Evolutionary conservation across 2,797 vertebrate genomes (phyloP).

Genomic region (Coracias cyanogaster): DNA sequence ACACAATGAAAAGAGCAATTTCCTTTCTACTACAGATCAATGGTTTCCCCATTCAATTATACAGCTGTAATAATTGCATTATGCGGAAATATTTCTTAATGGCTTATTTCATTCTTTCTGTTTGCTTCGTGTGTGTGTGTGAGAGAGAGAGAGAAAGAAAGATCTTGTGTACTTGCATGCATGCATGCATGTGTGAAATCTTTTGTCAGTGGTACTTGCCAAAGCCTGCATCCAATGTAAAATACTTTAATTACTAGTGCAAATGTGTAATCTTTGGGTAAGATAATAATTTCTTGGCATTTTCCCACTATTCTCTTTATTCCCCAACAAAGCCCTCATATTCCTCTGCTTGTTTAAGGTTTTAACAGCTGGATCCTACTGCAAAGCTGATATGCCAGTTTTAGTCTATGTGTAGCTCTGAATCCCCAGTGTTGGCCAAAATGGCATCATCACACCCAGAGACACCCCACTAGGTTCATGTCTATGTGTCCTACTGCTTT

Average conservation of each 20-base stretch:
- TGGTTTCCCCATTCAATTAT: slow-evolving; percentile 90
- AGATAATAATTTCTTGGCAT: slow-evolving; percentile 71
- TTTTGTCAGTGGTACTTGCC: slow-evolving; percentile 80
- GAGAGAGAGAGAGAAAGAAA: background rate
- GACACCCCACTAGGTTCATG: background rate
- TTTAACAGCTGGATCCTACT: slow-evolving; percentile 20
- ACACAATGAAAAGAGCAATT: slow-evolving; percentile 89
- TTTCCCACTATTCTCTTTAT: slow-evolving; percentile 67
- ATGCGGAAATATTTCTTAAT: slow-evolving; percentile 88
- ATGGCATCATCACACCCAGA: fast-evolving
- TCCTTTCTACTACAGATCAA: slow-evolving; percentile 89
- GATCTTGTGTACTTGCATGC: slow-evolving; percentile 2
- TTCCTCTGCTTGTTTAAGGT: slow-evolving; percentile 54
- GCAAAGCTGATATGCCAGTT: fast-evolving
- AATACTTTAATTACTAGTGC: slow-evolving; percentile 81
- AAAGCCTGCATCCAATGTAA: slow-evolving; percentile 77
- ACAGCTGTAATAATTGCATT: slow-evolving; percentile 90
- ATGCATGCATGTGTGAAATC: slow-evolving; percentile 61
- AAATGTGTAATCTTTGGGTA: slow-evolving; percentile 77
- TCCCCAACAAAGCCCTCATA: background rate
- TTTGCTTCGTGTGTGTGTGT: slow-evolving; percentile 53
- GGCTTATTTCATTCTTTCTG: slow-evolving; percentile 85
- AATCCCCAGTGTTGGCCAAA: background rate
- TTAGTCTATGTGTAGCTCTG: background rate
- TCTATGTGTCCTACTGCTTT: background rate